Evolutionary conservation across 2,888 invertebrate species (phyloP), one percentile per base, ranked within the genome.

Genomic region (Plebejus argus): DNA sequence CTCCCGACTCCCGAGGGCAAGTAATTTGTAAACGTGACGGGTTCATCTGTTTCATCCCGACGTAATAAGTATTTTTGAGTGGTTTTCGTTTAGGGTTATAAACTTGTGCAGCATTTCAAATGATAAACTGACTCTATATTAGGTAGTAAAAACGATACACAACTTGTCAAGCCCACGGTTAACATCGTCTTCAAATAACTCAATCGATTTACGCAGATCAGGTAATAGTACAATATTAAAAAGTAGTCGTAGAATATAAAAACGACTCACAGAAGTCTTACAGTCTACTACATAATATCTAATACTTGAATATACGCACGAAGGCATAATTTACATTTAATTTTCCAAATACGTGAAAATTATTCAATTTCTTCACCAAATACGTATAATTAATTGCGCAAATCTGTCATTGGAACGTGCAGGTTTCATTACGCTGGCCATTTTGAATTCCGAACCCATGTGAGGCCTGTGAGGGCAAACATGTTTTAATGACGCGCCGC

Each of bases 11-110:
- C 79, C 61, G 39, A 79, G 82, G 83, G 79, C 78, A 75, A 79
- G 82, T 84, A 82, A 86, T 85, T 86, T 86, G 84, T 85, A 84
- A 82, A 81, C 81, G 81, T 79, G 76, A 79, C 78, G 1, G 81
- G 81, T 74, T 66, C 66, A 66, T 66, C 8, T 74, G 39, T 45
- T 39, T 72, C 1, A 74, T 53, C 74, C 45, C 45, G 12, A 39
- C 12, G 61, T 66, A 66, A 66, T 33, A 28, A 66, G 66, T 18
- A 66, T 66, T 66, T 66, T 66, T 33, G 66, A 66, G 66, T 66
- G 66, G 28, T 33, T 61, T 23, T 61, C 61, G 23, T 61, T 66
- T 66, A 66, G 28, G 15, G 28, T 18, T 66, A 61, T 61, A 61
- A 12, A 4, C 3, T 12, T 23, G 12, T 20, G 8, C 20, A 58